Base-by-base conservation (phyloP, 2,113 vertebrate genomes). In the Cryptomyrus ogoouensis region DNA sequence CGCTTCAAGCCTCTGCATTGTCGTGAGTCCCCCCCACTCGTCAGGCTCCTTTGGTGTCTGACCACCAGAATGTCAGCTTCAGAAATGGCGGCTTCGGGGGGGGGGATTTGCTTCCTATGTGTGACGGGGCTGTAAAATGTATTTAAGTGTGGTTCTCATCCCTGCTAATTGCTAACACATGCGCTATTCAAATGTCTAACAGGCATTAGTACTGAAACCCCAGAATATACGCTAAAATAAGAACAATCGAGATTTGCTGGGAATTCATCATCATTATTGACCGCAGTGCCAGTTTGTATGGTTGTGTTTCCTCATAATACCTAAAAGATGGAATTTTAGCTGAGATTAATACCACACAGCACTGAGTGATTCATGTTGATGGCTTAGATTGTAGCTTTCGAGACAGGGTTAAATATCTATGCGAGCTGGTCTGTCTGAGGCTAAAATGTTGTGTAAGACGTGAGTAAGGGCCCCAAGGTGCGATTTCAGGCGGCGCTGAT, bases 401-500 rank as follows among this genome's bases (percentile, higher is more conserved):
- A 58, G 13, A 39, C 13, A 46, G 56, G 66, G 39, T 87, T 80
- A 90, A 47, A 84, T 12, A 19, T 31, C 66, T 35, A 13, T 27
- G 53, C 47, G 15, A n/a, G 12, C 21, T n/a, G 27, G 39, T 85
- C 19, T 12, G 46, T 84, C 89, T 85, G 49, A 17, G 52, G 89
- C 85, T 77, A 89, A 35, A 19, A 44, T 7, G 70, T 90, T 92
- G 89, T 70, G 89, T 56, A 88, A 89, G 58, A 56, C 21, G 21
- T 58, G 66, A 90, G 47, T 87, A 62, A 88, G 56, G 62, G 46
- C 10, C 27, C 83, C 42, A 9, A 74, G 88, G 83, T 47, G 62
- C 17, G 52, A 17, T 87, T 84, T 66, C 19, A 47, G 74, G 56
- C 24, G 44, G 56, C 35, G 62, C 47, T 89, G 44, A 85, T 62